Base-by-base conservation (phyloP, 2,888 invertebrate genomes). In the Zeuzera pyrina region DNA sequence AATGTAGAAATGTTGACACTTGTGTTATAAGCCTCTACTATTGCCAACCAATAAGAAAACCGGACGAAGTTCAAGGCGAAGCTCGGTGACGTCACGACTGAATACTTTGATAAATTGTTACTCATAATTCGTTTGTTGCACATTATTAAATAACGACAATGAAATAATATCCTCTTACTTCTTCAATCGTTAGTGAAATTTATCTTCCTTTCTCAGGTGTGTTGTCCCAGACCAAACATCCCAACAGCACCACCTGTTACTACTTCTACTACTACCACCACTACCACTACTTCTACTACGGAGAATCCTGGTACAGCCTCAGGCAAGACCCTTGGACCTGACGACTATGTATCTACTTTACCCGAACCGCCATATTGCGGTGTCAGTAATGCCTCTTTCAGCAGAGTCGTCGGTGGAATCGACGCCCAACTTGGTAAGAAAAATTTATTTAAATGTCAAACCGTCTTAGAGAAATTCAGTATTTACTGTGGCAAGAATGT, bases 371-470 rank as follows among this genome's bases (percentile, higher is more conserved):
- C 79, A 0, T 63, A 86, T 0, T 93, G 93, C 45, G 93, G 93
- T 0, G 51, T 69, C 30, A 87, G 86, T 24, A 85, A 87, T 39
- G 72, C 73, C 0, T 54, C 84, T 0, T 84, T 86, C 47, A 76
- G 78, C 16, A 85, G 89, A 44, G 87, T 94, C 2, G 92, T 94
- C 1, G 92, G 91, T 3, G 94, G 94, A 0, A 64, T 84, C 0
- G 84, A 87, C 5, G 89, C 92, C 3, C 72, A 84, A 30, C 67
- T 88, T 38, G 89, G 90, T 89, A 61, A 70, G 63, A n/a, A 22
- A 10, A 10, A n/a, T 22, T 2, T 7, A 6, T 22, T 8, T n/a
- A n/a, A n/a, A n/a, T n/a, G n/a, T n/a, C n/a, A n/a, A n/a, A n/a
- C n/a, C n/a, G n/a, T n/a, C n/a, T n/a, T n/a, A n/a, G n/a, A n/a